A percentile compares a stretch with the other conserved stretches of the same genome.
Evolutionary conservation across 2,797 vertebrate species (phyloP).

Genomic region (Limosa lapponica): DNA sequence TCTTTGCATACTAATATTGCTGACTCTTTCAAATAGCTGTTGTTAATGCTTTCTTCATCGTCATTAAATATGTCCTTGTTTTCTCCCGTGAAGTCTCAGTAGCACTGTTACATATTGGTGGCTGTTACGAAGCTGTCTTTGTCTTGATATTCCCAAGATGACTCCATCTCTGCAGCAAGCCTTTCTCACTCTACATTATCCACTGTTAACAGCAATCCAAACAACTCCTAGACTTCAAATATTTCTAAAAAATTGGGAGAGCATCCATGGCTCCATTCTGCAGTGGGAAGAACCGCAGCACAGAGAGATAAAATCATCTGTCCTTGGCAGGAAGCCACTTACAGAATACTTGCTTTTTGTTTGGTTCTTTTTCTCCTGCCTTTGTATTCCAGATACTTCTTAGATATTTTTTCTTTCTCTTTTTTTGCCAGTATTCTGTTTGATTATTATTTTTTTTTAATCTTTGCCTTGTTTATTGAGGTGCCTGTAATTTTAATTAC

Average conservation of each 20-base stretch:
- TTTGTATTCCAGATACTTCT: not conserved
- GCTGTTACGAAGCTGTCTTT: not conserved
- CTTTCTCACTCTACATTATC: not conserved
- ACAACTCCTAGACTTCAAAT: conserved; percentile 17
- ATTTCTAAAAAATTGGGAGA: conserved; percentile 17
- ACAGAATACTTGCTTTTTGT: conserved; percentile 21
- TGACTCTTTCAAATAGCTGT: not conserved
- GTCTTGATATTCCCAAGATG: not conserved
- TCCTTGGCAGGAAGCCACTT: conserved; percentile 38
- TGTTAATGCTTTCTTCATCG: not conserved
- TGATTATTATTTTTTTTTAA: not conserved
- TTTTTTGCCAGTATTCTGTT: not conserved
- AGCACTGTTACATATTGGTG: not conserved
- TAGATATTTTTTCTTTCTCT: not conserved
- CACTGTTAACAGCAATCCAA: not conserved
- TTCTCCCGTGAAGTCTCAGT: not conserved
- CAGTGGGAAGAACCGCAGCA: not conserved
- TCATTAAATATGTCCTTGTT: not conserved
- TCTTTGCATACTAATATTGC: not conserved
- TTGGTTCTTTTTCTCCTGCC: not conserved
- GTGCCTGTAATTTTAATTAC: not conserved
- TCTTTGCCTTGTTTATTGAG: not conserved
- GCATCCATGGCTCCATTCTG: not conserved
- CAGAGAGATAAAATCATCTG: conserved; percentile 35
- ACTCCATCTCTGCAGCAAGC: not conserved